Base-by-base conservation (phyloP, 2,888 invertebrate genomes). In the Oxytorus armatus region DNA sequence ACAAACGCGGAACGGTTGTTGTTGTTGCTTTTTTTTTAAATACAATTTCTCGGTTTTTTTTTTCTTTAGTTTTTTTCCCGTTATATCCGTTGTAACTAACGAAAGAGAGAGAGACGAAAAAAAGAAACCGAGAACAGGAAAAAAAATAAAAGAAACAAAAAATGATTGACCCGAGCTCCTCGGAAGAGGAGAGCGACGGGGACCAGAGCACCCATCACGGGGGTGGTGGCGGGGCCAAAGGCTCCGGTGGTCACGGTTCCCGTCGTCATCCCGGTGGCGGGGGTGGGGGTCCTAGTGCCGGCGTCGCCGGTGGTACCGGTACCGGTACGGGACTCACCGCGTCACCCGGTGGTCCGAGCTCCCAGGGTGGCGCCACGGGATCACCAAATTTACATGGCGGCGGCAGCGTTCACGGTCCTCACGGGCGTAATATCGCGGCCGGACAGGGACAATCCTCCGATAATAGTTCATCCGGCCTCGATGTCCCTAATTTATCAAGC, bases 101-200 rank as follows among this genome's bases (percentile, higher is more conserved):
- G 4, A n/a, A 3, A 5, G n/a, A 51, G 18, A 51, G 18, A 16
- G 14, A 55, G 7, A n/a, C n/a, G n/a, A 51, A 5, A 16, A 21
- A 44, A 14, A 29, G 42, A 25, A 36, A 36, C 5, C 14, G 21
- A 11, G 36, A 8, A 8, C 0, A 42, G 14, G 23, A 7, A 49
- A 4, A 14, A 49, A 55, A 21, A 63, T 36, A 70, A 55, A 69
- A 55, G 14, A 69, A 36, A 36, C 8, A 18, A 82, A 76, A 63
- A 84, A 98, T 98, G 98, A 97, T 98, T 92, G 98, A 98, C 92
- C 98, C 98, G 85, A 98, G 98, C 92, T 98, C 98, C 86, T 98
- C 98, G 82, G 98, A 98, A 92, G 98, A 98, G 92, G 98, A 98
- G 92, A 97, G 96, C 87, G 98, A 98, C 86, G 98, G 97, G 92